Evolutionary conservation across 2,113 vertebrate species (phyloP).

Genomic region (Nesogale talazaci): DNA sequence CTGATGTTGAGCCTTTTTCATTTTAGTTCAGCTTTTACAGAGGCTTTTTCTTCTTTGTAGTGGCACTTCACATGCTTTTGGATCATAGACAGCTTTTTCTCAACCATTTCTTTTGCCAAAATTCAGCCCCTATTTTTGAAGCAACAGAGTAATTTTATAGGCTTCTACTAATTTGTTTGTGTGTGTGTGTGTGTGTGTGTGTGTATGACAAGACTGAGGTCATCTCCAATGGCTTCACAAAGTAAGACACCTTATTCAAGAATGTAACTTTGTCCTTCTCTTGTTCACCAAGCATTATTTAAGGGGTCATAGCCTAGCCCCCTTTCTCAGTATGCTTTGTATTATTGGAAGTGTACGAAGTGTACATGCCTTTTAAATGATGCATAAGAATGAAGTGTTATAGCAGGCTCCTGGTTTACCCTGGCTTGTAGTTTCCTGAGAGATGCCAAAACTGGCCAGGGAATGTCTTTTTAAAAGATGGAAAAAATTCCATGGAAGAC

Average conservation of each 20-base stretch:
- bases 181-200: background rate
- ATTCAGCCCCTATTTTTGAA: conserved; percentile 13
- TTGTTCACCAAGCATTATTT: conserved; percentile 69
- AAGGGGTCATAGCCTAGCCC: conserved; percentile 71
- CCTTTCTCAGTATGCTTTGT: conserved; percentile 65
- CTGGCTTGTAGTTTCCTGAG: conserved; percentile 80
- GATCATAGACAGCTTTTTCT: background rate
- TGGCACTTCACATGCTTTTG: background rate
- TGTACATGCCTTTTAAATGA: conserved; percentile 85
- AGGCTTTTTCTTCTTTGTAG: background rate
- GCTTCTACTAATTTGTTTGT: background rate
- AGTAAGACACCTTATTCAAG: conserved; percentile 19
- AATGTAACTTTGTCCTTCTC: background rate
- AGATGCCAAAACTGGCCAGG: conserved; percentile 81
- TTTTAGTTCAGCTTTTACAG: background rate
- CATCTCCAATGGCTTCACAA: conserved; percentile 4
- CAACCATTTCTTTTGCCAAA: background rate
- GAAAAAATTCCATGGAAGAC: conserved; percentile 85
- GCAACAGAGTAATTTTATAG: background rate
- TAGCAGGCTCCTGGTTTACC: conserved; percentile 83
- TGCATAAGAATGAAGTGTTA: conserved; percentile 86
- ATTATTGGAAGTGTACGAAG: conserved; percentile 82
- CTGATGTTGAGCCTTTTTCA: background rate
- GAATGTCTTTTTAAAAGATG: conserved; percentile 80
- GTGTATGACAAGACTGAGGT: background rate